These are phyloP conservation scores for Lordiphosa collinella DNA, from an alignment of 1,140 invertebrate genomes.

Conservation along the genomic window DNA sequence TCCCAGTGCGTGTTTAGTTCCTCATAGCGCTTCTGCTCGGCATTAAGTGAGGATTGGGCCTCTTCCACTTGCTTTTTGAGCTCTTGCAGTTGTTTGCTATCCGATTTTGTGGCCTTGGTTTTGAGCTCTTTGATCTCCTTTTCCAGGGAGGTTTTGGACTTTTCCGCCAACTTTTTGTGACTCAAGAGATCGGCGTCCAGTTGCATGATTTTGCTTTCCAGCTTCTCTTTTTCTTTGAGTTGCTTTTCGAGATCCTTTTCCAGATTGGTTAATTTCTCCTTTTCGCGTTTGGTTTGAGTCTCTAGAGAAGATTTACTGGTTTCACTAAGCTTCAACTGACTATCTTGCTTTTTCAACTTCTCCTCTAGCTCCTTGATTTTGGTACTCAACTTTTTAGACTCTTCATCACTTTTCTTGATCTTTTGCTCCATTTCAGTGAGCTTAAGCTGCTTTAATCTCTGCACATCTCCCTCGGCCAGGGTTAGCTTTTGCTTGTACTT, in stretches of 20 bases:
- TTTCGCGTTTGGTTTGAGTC: slow-evolving; percentile 60
- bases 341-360: slow-evolving; percentile 71
- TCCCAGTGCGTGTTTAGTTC: slow-evolving; percentile 91
- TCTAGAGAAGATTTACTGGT: slow-evolving; percentile 52
- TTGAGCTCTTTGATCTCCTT: slow-evolving; percentile 82
- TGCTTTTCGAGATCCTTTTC: slow-evolving; percentile 85
- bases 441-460: slow-evolving; percentile 59
- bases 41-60: slow-evolving; percentile 83
- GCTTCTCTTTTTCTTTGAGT: slow-evolving; percentile 78
- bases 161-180: slow-evolving; percentile 80
- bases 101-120: slow-evolving; percentile 79
- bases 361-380: slow-evolving; percentile 75
- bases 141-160: slow-evolving; percentile 78
- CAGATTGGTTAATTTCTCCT: slow-evolving; percentile 83
- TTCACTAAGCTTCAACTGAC: slow-evolving; percentile 61
- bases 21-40: slow-evolving; percentile 87
- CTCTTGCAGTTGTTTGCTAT: slow-evolving; percentile 83
- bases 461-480: slow-evolving; percentile 63
- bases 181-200: slow-evolving; percentile 81
- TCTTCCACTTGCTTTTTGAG: slow-evolving; percentile 83
- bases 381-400: slow-evolving; percentile 50
- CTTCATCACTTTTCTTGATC: slow-evolving; percentile 66
- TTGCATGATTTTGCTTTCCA: slow-evolving; percentile 61
- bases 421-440: slow-evolving; percentile 65
- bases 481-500: slow-evolving; percentile 60